Percentiles rank a stretch among this genome's conserved stretches.
phyloP scores from a whole-genome alignment of 1,140 invertebrate genomes.

The Homarus americanus region DNA sequence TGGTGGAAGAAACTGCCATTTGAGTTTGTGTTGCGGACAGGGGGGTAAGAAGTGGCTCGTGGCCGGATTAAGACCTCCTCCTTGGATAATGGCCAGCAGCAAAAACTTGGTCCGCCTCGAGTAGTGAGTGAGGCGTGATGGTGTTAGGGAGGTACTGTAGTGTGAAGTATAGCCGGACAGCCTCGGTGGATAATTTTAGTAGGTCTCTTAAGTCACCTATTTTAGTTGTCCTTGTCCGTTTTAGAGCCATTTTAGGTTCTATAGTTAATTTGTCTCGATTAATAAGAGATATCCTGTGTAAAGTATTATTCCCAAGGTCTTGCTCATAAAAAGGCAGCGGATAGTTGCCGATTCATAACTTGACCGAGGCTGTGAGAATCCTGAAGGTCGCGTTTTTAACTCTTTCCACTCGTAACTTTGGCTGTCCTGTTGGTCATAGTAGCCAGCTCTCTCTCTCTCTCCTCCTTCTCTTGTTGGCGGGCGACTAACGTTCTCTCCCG shows the following conservation, averaged over 20 bases:
- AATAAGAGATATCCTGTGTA: conserved; percentile 11
- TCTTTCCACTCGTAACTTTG: too few relatives aligned
- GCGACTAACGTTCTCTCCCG: too few relatives aligned
- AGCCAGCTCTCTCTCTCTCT: too few relatives aligned
- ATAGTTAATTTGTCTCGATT: conserved; percentile 22
- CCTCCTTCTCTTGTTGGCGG: too few relatives aligned
- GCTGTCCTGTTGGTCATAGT: too few relatives aligned
- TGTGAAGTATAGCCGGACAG: neutral
- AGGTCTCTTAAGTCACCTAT: conserved; percentile 13
- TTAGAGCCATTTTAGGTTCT: conserved; percentile 39
- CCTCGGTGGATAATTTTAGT: conserved; percentile 17
- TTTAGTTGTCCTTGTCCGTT: conserved; percentile 35
- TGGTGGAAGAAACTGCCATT: neutral
- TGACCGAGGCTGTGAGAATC: neutral
- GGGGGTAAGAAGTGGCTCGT: neutral
- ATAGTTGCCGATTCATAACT: conserved; percentile 2
- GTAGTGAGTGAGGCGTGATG: neutral
- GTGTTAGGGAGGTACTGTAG: neutral
- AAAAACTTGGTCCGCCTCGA: neutral
- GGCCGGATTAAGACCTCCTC: neutral
- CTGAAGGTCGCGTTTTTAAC: neutral
- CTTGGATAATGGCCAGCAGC: neutral
- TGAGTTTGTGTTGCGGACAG: too few relatives aligned
- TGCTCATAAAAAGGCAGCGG: conserved; percentile 22
- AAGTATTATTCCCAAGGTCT: conserved; percentile 37